Percentiles rank a stretch among this genome's conserved stretches.
phyloP scores from a whole-genome alignment of 2,113 vertebrate genomes.

The Corythornis madagascariensis region DNA sequence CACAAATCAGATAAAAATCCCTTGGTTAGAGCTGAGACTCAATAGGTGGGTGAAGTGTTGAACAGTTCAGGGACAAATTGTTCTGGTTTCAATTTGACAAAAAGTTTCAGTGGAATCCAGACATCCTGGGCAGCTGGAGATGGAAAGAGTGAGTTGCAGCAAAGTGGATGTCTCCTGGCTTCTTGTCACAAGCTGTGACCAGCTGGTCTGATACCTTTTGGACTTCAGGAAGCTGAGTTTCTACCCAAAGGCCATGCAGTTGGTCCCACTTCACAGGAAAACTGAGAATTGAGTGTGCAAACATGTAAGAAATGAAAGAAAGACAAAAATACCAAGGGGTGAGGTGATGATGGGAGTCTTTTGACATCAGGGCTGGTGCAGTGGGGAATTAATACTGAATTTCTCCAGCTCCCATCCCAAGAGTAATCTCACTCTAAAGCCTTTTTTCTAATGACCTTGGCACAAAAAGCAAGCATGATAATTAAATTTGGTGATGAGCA shows the following conservation, averaged over 20 bases:
- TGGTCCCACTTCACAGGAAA: not conserved
- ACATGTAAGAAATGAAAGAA: not conserved
- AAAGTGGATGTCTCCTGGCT: not conserved
- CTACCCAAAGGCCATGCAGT: fast-evolving
- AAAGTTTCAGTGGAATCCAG: not conserved
- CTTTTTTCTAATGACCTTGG: not conserved
- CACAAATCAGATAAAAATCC: not conserved
- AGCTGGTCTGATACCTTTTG: not conserved
- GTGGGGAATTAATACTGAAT: not conserved
- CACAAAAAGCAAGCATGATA: not conserved
- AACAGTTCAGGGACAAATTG: not conserved
- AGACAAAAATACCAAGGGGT: not conserved
- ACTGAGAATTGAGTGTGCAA: not conserved
- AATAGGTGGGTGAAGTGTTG: not conserved
- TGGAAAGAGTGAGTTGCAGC: not conserved
- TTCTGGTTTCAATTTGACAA: not conserved
- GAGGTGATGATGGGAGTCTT: not conserved
- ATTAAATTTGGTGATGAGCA: slow-evolving; percentile 21
- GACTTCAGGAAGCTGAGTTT: not conserved
- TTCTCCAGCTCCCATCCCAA: not conserved
- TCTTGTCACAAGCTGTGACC: not conserved
- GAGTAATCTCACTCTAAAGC: not conserved
- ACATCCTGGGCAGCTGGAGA: not conserved
- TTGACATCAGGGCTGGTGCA: not conserved
- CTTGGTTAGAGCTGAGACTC: not conserved